Conservation (phyloP, 2,113 vertebrate species). For the Bambusicola thoracicus region DNA sequence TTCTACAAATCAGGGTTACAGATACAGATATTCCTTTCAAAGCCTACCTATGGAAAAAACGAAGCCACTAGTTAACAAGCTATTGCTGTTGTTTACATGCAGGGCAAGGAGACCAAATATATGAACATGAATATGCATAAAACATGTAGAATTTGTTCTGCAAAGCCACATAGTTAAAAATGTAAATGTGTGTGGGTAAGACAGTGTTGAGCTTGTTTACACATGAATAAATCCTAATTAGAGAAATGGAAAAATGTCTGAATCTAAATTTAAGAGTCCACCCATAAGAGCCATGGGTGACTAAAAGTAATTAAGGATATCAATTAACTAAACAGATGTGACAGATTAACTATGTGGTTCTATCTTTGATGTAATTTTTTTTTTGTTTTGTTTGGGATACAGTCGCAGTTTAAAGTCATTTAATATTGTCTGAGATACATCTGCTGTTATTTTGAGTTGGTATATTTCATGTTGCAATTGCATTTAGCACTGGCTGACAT, state of each 20-base stretch:
- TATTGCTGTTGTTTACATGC: not conserved
- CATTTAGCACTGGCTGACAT: conserved; percentile 52
- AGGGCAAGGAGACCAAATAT: not conserved
- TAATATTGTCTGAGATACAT: conserved; percentile 23
- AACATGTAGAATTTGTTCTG: not conserved
- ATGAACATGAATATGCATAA: not conserved
- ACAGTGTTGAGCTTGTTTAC: not conserved
- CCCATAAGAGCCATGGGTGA: not conserved
- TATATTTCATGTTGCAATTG: conserved; percentile 49
- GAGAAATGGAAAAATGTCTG: conserved; percentile 10
- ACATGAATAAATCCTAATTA: conserved; percentile 19
- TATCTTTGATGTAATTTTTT: not conserved
- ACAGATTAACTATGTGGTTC: conserved; percentile 6
- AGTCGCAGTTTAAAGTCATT: not conserved
- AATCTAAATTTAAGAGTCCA: not conserved
- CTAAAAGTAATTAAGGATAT: not conserved
- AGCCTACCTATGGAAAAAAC: not conserved
- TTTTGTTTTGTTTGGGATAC: not conserved
- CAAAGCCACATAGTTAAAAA: not conserved
- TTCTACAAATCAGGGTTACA: not conserved
- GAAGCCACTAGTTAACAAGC: too few species aligned
- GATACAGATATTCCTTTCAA: not conserved
- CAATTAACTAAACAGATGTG: conserved; percentile 17
- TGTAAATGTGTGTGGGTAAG: not conserved
- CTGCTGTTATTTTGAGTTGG: conserved; percentile 53